Evolutionary conservation across 2,888 invertebrate species (phyloP), one percentile per base, ranked within the genome.

Genomic region (Athalia circularis): DNA sequence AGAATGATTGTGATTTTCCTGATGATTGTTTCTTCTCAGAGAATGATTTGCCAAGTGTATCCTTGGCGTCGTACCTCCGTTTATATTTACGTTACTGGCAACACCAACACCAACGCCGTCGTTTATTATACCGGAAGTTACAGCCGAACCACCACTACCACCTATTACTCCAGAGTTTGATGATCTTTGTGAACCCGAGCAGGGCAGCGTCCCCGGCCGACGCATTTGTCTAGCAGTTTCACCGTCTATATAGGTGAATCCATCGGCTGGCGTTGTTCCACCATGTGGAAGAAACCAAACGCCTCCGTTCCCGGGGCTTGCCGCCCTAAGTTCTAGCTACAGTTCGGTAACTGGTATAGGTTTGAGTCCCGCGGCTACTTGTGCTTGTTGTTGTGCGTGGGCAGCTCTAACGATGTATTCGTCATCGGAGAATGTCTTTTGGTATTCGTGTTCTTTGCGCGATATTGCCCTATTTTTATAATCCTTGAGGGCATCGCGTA

Each of bases 321-420:
- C 96, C 94, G 96, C 96, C 95, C 96, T 96, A 92, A 96, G 95
- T 93, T 96, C 96, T 96, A 96, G 96, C 96, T 96, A 97, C 95
- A 97, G 96, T 91, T 96, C 97, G 92, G 97, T 97, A 87, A 96
- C 96, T 84, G 97, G 97, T 88, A 96, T 95, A 29, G 96, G 95
- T 88, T 94, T 92, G 81, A 92, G 90, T 87, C 92, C 87, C 72
- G 87, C 82, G 43, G 86, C 83, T 15, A 87, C 83, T 83, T 79
- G 85, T 79, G 72, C 84, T 78, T 79, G 85, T 79, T 62, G 83
- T 43, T 90, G 91, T 79, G 92, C 92, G 87, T 93, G 93, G 81
- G 94, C 93, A 77, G 94, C 93, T 78, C 95, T 92, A 81, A 94
- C 94, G 87, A 95, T 94, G 91, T 95, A 96, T 89, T 97, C 96